These are phyloP conservation scores for Willisornis vidua DNA, from an alignment of 2,113 vertebrate species.

Conservation along the genomic window DNA sequence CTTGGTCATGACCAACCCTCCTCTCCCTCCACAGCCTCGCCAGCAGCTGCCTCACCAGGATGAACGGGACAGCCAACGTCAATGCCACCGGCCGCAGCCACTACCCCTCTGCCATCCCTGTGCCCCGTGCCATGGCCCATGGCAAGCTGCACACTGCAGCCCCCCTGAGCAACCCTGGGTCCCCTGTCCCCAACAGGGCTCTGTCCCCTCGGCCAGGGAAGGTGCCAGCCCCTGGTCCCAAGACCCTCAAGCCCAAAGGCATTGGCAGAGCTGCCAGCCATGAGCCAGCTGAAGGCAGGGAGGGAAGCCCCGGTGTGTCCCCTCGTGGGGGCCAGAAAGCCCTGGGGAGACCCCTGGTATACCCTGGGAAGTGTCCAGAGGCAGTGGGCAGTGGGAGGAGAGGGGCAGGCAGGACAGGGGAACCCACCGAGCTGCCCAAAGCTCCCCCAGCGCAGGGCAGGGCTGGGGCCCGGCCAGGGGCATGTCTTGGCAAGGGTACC, in stretches of 20 bases:
- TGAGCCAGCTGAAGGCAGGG: accelerated
- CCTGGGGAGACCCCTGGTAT: accelerated
- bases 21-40: slow-evolving; percentile 4
- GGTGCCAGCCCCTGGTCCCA: not conserved
- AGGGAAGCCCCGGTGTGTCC: not conserved
- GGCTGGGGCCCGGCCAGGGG: not conserved
- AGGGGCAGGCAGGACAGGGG: not conserved
- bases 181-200: slow-evolving; percentile 1
- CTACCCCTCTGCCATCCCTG: slow-evolving; percentile 72
- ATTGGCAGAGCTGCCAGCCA: not conserved
- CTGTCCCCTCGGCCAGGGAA: slow-evolving; percentile 13
- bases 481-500: not conserved
- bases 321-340: not conserved
- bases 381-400: not conserved
- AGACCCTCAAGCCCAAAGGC: slow-evolving; percentile 41
- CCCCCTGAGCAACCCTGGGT: not conserved
- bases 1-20: not conserved
- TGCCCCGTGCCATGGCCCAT: slow-evolving; percentile 65
- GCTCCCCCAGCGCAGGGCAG: not conserved
- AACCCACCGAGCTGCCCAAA: slow-evolving; percentile 17
- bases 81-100: slow-evolving; percentile 54
- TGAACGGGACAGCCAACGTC: slow-evolving; percentile 71
- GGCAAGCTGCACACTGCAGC: not conserved
- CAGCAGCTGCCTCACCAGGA: not conserved
- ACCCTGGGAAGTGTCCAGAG: slow-evolving; percentile 23